phyloP scores from a whole-genome alignment of 2,797 vertebrate species.

The Allobates femoralis region DNA sequence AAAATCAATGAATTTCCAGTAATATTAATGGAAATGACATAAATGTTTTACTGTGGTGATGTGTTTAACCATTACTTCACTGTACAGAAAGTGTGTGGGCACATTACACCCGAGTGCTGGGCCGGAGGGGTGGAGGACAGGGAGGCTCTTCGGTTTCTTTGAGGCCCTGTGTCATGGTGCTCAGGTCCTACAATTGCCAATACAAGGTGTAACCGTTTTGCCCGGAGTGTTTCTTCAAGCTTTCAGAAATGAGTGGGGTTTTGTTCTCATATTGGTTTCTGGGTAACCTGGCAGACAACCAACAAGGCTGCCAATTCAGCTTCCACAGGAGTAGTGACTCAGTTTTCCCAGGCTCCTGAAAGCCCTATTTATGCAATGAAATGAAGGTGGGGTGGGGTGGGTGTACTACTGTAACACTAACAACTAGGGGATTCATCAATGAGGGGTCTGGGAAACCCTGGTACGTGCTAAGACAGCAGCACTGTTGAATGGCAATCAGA shows the following conservation, averaged over 20 bases:
- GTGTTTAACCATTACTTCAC: background rate
- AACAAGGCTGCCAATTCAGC: background rate
- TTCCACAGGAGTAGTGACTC: background rate
- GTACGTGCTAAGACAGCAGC: too few relatives aligned
- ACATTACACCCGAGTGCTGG: background rate
- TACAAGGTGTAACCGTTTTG: background rate
- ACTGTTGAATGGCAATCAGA: too few relatives aligned
- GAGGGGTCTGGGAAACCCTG: too few relatives aligned
- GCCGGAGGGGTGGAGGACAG: background rate
- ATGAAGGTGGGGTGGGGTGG: background rate
- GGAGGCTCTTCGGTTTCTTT: background rate
- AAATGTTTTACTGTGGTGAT: conserved; percentile 8
- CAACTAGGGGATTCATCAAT: background rate
- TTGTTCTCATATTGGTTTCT: background rate
- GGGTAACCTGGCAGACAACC: background rate
- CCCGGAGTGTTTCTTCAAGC: background rate
- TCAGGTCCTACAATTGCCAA: background rate
- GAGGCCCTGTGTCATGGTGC: background rate
- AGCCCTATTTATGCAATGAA: background rate
- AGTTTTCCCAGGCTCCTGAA: background rate
- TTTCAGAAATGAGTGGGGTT: background rate
- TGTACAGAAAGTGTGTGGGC: background rate
- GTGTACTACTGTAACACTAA: background rate
- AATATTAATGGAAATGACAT: conserved; percentile 21
- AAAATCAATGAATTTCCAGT: conserved; percentile 35